Evolutionary conservation across 1,140 invertebrate species (phyloP).

Genomic region (Octopus bimaculoides): DNA sequence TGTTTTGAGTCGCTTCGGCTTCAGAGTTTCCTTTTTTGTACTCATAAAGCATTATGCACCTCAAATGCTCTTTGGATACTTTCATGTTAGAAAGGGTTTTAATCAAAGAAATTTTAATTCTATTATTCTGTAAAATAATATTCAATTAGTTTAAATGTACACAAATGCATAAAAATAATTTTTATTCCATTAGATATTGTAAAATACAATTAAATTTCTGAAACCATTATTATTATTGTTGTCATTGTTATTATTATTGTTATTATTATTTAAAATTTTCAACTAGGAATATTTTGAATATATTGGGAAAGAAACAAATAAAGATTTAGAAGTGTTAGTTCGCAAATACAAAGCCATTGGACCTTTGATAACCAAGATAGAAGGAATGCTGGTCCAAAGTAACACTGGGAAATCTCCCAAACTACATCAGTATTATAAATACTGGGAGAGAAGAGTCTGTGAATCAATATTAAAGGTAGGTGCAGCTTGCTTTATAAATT

Average conservation of each 20-base stretch:
- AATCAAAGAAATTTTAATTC: no score
- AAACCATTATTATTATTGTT: neutral
- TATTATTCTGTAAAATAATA: no score
- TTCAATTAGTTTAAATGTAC: no score
- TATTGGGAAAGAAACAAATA: conserved; percentile 67
- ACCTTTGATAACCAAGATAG: conserved; percentile 77
- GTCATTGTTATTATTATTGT: neutral
- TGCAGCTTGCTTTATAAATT: neutral
- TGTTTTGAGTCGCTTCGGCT: no score
- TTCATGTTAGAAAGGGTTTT: no score
- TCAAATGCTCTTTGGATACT: no score
- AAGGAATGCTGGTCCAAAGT: conserved; percentile 63
- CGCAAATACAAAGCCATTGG: conserved; percentile 72
- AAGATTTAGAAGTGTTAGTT: conserved; percentile 66
- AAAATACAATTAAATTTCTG: no score
- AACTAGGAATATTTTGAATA: conserved; percentile 67
- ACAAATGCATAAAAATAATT: no score
- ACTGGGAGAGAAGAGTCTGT: conserved; percentile 60
- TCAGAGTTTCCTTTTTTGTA: no score
- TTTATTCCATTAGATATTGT: no score
- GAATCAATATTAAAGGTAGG: conserved; percentile 53
- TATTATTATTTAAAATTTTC: neutral
- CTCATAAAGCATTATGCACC: no score
- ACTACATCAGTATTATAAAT: conserved; percentile 57
- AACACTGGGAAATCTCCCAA: conserved; percentile 57